Percentiles rank a stretch among this genome's conserved stretches.
Conservation (phyloP, 2,888 invertebrate species). For the Lymantria dispar region DNA sequence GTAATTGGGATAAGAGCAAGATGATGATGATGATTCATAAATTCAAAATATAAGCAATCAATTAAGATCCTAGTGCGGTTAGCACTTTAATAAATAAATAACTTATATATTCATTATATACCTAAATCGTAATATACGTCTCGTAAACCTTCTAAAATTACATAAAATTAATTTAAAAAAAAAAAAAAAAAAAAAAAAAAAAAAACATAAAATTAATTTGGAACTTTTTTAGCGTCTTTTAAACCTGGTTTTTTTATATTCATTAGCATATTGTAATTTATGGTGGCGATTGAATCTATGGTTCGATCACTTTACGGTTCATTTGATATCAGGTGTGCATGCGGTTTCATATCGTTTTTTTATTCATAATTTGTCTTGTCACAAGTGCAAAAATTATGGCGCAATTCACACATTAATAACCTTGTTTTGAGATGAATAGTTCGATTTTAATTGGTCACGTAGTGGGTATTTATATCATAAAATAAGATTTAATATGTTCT, state of each 20-base stretch:
- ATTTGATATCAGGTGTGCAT: slow-evolving; percentile 9
- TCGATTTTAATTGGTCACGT: not conserved
- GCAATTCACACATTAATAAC: slow-evolving; percentile 2
- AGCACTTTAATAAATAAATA: not conserved
- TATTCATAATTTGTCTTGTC: slow-evolving; percentile 1
- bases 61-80: not conserved
- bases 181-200: too few relatives aligned
- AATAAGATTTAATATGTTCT: not conserved
- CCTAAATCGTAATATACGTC: not conserved
- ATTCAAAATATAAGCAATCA: not conserved
- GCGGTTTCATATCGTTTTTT: not conserved
- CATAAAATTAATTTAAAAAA: slow-evolving; percentile 16
- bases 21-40: too few relatives aligned
- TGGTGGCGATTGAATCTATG: slow-evolving; percentile 1
- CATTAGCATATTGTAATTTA: slow-evolving; percentile 12
- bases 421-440: not conserved
- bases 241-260: slow-evolving; percentile 1
- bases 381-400: slow-evolving; percentile 1
- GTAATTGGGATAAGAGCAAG: too few relatives aligned
- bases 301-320: not conserved
- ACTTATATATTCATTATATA: not conserved
- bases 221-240: slow-evolving; percentile 3
- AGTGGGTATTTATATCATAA: not conserved
- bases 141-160: slow-evolving; percentile 12
- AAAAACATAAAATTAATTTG: slow-evolving; percentile 19